These are phyloP conservation scores for Drosophila kambysellisi DNA, from an alignment of 2,888 invertebrate species.

Conservation along the genomic window DNA sequence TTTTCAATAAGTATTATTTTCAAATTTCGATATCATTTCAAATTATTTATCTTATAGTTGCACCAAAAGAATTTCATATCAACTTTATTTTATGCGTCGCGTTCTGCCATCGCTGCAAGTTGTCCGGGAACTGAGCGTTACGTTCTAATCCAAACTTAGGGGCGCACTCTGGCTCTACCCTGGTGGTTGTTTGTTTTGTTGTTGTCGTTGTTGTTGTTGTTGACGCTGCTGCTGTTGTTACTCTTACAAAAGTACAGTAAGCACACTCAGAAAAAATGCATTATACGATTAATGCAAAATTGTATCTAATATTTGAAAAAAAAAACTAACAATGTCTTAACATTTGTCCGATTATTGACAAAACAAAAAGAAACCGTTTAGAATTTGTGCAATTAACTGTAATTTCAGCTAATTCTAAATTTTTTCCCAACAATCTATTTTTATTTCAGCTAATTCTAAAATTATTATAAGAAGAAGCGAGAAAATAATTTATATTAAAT, in stretches of 20 bases:
- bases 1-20: neutral
- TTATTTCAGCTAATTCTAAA: neutral
- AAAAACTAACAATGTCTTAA: neutral
- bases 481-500: neutral
- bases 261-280: slow-evolving; percentile 4
- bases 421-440: neutral
- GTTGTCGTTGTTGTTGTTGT: slow-evolving; percentile 6
- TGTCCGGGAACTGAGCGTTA: slow-evolving; percentile 75
- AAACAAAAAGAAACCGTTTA: neutral
- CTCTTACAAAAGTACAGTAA: slow-evolving; percentile 8
- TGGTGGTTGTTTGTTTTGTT: slow-evolving; percentile 59
- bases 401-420: neutral
- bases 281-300: neutral
- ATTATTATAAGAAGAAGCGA: neutral
- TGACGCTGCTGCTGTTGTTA: slow-evolving; percentile 22
- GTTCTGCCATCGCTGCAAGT: slow-evolving; percentile 72
- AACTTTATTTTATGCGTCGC: slow-evolving; percentile 12
- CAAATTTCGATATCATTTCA: neutral
- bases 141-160: slow-evolving; percentile 70
- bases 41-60: neutral
- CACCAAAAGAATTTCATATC: slow-evolving; percentile 1
- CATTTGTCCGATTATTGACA: neutral
- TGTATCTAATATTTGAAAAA: neutral
- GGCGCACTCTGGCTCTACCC: slow-evolving; percentile 39
- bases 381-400: neutral